Evolutionary conservation across 2,888 invertebrate species (phyloP).

Genomic region (Himalopsyche kuldschensis): DNA sequence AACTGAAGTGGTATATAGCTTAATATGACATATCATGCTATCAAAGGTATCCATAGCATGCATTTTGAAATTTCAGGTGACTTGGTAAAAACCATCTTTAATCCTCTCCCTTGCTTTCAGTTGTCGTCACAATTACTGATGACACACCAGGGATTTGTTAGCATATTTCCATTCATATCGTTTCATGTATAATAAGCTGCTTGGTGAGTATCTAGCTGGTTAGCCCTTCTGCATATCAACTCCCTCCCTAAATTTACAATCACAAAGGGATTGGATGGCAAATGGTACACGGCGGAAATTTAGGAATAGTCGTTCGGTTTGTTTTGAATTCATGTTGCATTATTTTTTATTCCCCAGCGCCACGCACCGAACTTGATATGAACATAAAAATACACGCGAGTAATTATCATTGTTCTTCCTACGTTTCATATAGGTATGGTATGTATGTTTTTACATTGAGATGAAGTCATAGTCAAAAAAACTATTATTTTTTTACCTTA

Average conservation of each 20-base stretch:
- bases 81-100: neutral
- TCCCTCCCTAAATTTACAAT: neutral
- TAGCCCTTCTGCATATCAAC: neutral
- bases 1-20: neutral
- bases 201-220: neutral
- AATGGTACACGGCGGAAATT: neutral
- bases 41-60: neutral
- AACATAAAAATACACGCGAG: neutral
- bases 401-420: neutral
- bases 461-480: too few species aligned
- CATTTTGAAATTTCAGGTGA: neutral
- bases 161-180: slow-evolving; percentile 23
- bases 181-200: neutral
- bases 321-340: neutral
- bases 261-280: neutral
- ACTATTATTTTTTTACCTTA: too few species aligned
- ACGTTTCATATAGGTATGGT: too few species aligned
- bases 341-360: neutral
- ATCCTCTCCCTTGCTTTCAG: slow-evolving; percentile 9
- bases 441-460: too few species aligned
- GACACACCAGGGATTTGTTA: slow-evolving; percentile 32
- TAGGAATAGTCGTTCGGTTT: neutral
- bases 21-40: neutral
- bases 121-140: slow-evolving; percentile 37
- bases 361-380: neutral